Evolutionary conservation across 2,888 invertebrate genomes (phyloP), one percentile per base, ranked within the genome.

Genomic region (Xiphydria camelus): DNA sequence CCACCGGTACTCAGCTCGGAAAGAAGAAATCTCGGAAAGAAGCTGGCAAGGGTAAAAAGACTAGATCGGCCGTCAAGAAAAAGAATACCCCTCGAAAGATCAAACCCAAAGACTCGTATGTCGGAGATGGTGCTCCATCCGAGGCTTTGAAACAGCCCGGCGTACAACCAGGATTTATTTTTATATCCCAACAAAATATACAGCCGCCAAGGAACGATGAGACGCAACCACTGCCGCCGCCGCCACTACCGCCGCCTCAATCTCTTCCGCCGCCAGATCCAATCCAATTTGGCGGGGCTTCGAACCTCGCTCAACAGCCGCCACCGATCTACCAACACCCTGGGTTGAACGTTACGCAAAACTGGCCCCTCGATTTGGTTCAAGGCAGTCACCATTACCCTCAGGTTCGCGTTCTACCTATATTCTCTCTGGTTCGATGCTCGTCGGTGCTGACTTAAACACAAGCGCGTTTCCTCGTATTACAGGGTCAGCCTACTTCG

Each of bases 1-100:
- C 75, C 1, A 75, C 75, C 0, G 75, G 75, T 19, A 75, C 75
- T 0, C 73, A 73, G 26, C 59, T 72, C 17, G 74, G 74, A 5
- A 75, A 72, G 39, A 75, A 70, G 15, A 75, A 73, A 41, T 39
- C 42, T 42, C 26, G 50, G 29, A 70, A 58, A 49, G 55, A 55
- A 2, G 52, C 32, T 14, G 66, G 57, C 26, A 43, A 12, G n/a
- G 63, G 62, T 23, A 64, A 46, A 34, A 55, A 31, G 18, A 41
- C 18, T 18, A 44, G 40, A 23, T 17, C 29, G 15, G 34, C 17
- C 0, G 25, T 29, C 4, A 72, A 64, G 40, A 73, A 66, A 38
- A 70, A 62, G 31, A 40, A 26, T 19, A 22, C 49, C 4, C 18
- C 57, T 0, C 51, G 47, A 15, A 73, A 70, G 58, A 29, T 48